These are phyloP conservation scores for Lasioglossum villosulum DNA, from an alignment of 2,888 invertebrate genomes.

Conservation along the genomic window DNA sequence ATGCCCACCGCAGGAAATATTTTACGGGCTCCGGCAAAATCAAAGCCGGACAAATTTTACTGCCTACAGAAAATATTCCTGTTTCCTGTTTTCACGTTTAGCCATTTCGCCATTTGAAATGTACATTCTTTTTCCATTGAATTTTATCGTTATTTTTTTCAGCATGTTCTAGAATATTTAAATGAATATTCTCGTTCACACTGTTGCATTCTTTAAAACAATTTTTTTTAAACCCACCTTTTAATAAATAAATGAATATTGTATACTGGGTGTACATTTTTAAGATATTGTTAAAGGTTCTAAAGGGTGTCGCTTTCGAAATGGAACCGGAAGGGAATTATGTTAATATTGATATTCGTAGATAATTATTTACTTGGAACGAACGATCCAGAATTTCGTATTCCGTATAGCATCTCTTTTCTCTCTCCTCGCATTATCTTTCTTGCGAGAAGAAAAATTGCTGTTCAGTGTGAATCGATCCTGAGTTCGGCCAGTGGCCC, in stretches of 20 bases:
- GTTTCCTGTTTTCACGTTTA: neutral
- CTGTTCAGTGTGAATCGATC: slow-evolving; percentile 33
- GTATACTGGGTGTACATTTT: neutral
- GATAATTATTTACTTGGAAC: slow-evolving; percentile 40
- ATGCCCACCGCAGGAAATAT: slow-evolving; percentile 82
- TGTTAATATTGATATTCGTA: neutral
- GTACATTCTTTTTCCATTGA: neutral
- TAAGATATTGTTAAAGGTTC: neutral
- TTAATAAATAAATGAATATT: too few species aligned
- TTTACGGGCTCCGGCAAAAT: slow-evolving; percentile 70
- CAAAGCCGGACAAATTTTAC: slow-evolving; percentile 29
- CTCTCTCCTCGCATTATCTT: neutral
- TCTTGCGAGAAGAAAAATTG: slow-evolving; percentile 22
- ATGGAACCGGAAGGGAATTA: neutral
- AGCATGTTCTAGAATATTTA: too few species aligned
- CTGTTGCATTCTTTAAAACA: neutral
- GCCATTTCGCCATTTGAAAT: neutral
- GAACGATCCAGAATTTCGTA: slow-evolving; percentile 2
- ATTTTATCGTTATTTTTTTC: neutral
- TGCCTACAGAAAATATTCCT: neutral
- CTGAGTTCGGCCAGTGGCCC: slow-evolving; percentile 7
- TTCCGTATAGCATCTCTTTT: neutral
- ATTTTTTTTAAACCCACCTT: too few species aligned
- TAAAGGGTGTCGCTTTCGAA: neutral
- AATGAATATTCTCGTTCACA: neutral